Evolutionary conservation across 2,113 vertebrate species (phyloP), one percentile per base, ranked within the genome.

Genomic region (Phalacrocorax pelagicus): DNA sequence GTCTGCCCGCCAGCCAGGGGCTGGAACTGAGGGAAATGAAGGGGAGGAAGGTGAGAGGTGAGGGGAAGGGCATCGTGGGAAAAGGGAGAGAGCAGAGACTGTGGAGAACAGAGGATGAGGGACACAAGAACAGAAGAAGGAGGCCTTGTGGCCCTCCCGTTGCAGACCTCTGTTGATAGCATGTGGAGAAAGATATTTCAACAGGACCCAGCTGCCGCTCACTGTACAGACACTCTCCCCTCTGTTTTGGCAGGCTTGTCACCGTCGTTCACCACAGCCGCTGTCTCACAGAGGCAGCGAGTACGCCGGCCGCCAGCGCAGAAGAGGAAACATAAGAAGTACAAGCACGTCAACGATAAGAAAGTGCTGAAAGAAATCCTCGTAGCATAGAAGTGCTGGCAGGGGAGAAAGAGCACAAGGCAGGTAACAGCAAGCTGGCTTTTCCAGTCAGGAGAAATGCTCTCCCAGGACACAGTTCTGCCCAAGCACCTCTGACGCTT

Each of bases 281-380:
- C 96, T 73, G 85, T 93, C 66, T 94, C 96, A 26, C 90, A 94
- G 88, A 96, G 96, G 91, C 94, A 95, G 95, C 93, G 97, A 55
- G 90, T 97, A n/a, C 98, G 96, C 89, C 95, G 98, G 92, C 98
- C 96, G 21, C 97, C 94, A 12, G 91, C 27, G 10, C 97, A 94
- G 93, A 98, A 98, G 96, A 98, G 98, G 96, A 98, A 98, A 96
- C 98, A 98, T 95, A 98, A 97, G 96, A 98, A 98, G 92, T 98
- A 98, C 96, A 98, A 98, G 96, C 98, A 98, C 71, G 97, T 98
- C 30, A 98, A 98, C 10, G 97, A 98, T 94, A 98, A 98, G 97
- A 97, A 88, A 96, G 97, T 92, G 9, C 96, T 98, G 98, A 98
- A 98, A 97, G 98, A 98, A 96, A 97, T 98, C 94, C 98, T 98